Evolutionary conservation across 2,888 invertebrate species (phyloP), one percentile per base, ranked within the genome.

Genomic region (Drosophila kuntzei): DNA sequence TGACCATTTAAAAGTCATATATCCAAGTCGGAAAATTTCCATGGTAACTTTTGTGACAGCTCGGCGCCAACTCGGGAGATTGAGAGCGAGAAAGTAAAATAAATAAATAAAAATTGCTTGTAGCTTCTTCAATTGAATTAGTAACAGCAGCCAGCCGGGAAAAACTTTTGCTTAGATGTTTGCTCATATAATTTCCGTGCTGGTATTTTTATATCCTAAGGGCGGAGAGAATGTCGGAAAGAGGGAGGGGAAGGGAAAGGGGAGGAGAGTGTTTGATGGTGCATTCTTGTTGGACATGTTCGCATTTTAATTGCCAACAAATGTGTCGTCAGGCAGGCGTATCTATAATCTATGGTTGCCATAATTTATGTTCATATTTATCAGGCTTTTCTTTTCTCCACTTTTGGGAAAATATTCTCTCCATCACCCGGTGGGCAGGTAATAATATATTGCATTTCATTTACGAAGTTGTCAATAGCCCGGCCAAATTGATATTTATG

Each of bases 401-500:
- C 25, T 25, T 32, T 59, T 43, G 58, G 8, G 25, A 16, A 16
- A 46, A 22, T 16, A n/a, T 11, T 7, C 14, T 12, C 11, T 25
- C 1, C 27, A 8, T 18, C n/a, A 36, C 12, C 25, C n/a, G 25
- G 9, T 37, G 9, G 16, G 4, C 54, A 61, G 60, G 60, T 61
- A 61, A 62, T 62, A 77, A 76, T 62, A 59, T 47, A 78, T 76
- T 39, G 46, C 66, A 43, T 70, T 78, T 59, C 46, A 62, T 66
- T 76, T 53, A 47, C 47, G 22, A 32, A 37, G 46, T 66, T 74
- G 70, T 70, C 74, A 59, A 78, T 78, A 62, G 74, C 8, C 47
- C 61, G 60, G 32, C 54, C 43, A 78, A 76, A 76, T 78, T 76
- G 79, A 74, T 70, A 76, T 76, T 76, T 78, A 76, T 78, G 62